Conservation (phyloP, 2,113 vertebrate genomes). For the Trichechus manatus region DNA sequence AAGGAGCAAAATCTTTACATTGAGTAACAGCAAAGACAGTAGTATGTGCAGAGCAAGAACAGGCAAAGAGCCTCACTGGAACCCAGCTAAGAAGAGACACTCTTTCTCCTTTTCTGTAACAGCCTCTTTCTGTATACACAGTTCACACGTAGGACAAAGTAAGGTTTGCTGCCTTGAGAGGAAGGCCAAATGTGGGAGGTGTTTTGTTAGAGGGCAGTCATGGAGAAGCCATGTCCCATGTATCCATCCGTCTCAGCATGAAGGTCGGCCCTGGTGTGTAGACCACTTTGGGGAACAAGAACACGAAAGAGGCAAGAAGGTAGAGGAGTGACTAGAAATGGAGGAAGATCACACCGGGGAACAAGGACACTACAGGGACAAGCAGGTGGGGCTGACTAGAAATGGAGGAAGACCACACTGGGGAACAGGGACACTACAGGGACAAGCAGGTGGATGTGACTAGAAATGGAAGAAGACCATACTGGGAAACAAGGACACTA, state of each 20-base stretch:
- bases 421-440: too few relatives aligned
- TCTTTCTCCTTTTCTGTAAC: not conserved
- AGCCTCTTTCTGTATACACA: not conserved
- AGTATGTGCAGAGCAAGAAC: not conserved
- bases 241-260: not conserved
- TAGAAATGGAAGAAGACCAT: too few relatives aligned
- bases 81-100: too few relatives aligned
- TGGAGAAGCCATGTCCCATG: not conserved
- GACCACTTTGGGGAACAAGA: not conserved
- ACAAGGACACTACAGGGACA: too few relatives aligned
- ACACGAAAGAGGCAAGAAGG: not conserved
- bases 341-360: not conserved
- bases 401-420: too few relatives aligned
- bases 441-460: too few relatives aligned
- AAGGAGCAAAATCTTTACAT: not conserved
- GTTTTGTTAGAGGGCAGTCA: not conserved
- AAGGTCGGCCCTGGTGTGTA: not conserved
- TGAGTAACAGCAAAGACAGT: not conserved
- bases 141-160: not conserved
- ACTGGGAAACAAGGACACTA: too few relatives aligned
- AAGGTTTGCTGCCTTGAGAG: not conserved
- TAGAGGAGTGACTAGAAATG: rapidly evolving
- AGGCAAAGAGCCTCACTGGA: not conserved
- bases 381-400: too few relatives aligned
- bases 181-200: not conserved